Evolutionary conservation across 2,888 invertebrate species (phyloP).

Genomic region (Bugulina stolonifera): DNA sequence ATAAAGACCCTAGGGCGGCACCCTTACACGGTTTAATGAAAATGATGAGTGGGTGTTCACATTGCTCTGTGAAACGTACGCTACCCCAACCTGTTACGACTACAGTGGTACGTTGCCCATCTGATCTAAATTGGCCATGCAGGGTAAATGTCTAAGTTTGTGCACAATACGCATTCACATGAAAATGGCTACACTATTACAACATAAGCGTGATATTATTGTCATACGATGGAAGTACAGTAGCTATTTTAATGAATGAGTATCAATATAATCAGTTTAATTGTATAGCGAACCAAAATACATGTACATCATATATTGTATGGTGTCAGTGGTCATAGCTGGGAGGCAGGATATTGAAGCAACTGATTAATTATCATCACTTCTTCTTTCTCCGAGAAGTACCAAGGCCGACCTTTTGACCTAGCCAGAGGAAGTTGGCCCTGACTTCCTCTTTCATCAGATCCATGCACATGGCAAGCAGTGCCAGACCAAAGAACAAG

Average conservation of each 20-base stretch:
- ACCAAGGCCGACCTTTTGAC: constrained; percentile 21
- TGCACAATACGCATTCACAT: too few relatives aligned
- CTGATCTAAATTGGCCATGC: background rate
- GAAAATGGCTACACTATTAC: too few relatives aligned
- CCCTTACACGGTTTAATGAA: background rate
- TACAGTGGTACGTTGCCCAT: constrained; percentile 14
- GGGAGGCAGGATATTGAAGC: too few relatives aligned
- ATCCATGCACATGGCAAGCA: constrained; percentile 27
- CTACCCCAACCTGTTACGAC: constrained; percentile 25
- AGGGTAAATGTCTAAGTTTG: too few relatives aligned
- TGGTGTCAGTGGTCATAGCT: too few relatives aligned
- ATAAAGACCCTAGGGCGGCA: background rate
- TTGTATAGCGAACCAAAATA: too few relatives aligned
- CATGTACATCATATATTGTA: too few relatives aligned
- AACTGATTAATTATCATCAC: too few relatives aligned
- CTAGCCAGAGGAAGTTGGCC: constrained; percentile 26
- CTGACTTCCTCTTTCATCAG: constrained; percentile 25
- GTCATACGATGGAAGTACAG: too few relatives aligned
- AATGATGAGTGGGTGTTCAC: constrained; percentile 15
- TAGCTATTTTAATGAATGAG: too few relatives aligned
- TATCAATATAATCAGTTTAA: too few relatives aligned
- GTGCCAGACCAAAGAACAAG: constrained; percentile 25
- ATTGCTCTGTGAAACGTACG: constrained; percentile 4
- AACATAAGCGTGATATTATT: too few relatives aligned
- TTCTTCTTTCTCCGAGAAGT: constrained; percentile 4